Conservation (phyloP, 2,797 vertebrate species). For the Poecilia velifera region DNA sequence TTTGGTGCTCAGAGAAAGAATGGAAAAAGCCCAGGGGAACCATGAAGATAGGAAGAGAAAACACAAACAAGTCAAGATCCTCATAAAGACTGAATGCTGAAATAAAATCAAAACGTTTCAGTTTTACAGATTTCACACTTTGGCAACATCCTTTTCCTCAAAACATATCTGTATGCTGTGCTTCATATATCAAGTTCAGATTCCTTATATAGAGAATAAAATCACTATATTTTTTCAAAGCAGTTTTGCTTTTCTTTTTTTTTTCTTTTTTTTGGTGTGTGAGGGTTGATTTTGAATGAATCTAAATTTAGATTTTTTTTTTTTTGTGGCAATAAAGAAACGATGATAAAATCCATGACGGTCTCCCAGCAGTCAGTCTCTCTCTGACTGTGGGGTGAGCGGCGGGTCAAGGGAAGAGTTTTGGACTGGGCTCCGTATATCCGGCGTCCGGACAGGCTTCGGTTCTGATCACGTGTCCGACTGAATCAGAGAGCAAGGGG, state of each 20-base stretch:
- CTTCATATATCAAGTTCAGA: neutral
- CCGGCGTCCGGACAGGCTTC: slow-evolving; percentile 50
- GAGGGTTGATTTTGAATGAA: neutral
- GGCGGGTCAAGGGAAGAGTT: neutral
- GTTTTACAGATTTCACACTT: neutral
- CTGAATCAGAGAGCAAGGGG: slow-evolving; percentile 66
- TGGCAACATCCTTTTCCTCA: neutral
- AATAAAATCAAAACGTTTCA: neutral
- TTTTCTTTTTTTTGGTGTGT: too few species aligned
- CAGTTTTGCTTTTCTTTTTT: too few species aligned
- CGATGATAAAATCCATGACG: neutral
- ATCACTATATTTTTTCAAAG: neutral
- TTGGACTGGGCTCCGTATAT: slow-evolving; percentile 6
- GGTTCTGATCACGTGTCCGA: slow-evolving; percentile 52
- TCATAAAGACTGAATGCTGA: neutral
- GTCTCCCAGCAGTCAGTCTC: slow-evolving; percentile 20
- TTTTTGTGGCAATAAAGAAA: neutral
- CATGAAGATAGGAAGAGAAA: too few species aligned
- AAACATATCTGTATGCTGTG: neutral
- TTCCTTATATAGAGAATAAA: neutral
- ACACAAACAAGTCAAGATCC: too few species aligned
- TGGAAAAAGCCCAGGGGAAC: too few species aligned
- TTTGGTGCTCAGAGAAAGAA: too few species aligned
- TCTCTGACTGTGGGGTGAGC: slow-evolving; percentile 25
- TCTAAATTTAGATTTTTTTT: neutral